Conservation (phyloP, 2,797 vertebrate species). For the Mastacembelus armatus region DNA sequence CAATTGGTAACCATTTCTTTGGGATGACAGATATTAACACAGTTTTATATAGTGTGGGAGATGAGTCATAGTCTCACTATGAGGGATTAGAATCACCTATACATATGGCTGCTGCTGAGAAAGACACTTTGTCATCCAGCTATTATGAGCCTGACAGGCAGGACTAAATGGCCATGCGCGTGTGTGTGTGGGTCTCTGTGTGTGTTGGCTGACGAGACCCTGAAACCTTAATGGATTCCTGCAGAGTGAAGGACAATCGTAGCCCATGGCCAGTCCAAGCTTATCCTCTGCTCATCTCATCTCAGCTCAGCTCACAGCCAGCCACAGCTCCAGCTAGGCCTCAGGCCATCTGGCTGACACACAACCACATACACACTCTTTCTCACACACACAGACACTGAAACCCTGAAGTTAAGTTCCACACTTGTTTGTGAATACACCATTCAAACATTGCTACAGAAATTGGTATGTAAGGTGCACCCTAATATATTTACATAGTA, state of each 20-base stretch:
- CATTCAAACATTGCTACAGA: constrained; percentile 50
- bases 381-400: constrained; percentile 19
- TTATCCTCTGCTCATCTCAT: constrained; percentile 81
- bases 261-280: constrained; percentile 79
- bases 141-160: constrained; percentile 64
- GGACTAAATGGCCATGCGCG: constrained; percentile 59
- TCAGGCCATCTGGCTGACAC: constrained; percentile 73
- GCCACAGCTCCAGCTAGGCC: constrained; percentile 74
- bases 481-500: constrained; percentile 41
- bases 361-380: constrained; percentile 13
- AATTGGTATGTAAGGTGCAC: constrained; percentile 32
- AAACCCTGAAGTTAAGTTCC: constrained; percentile 45
- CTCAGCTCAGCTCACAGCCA: constrained; percentile 75
- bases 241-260: constrained; percentile 80
- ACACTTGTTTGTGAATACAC: constrained; percentile 44
- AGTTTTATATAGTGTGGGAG: constrained; percentile 48
- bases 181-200: constrained; percentile 42
- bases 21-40: constrained; percentile 45
- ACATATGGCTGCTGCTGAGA: constrained; percentile 64
- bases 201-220: constrained; percentile 70
- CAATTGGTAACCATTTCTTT: constrained; percentile 48
- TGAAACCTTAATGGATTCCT: constrained; percentile 81
- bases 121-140: constrained; percentile 63
- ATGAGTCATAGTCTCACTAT: constrained; percentile 60
- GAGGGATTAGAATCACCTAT: constrained; percentile 58